phyloP scores from a whole-genome alignment of 92 coral and sea anemone genomes.

The Pocillopora grandis region DNA sequence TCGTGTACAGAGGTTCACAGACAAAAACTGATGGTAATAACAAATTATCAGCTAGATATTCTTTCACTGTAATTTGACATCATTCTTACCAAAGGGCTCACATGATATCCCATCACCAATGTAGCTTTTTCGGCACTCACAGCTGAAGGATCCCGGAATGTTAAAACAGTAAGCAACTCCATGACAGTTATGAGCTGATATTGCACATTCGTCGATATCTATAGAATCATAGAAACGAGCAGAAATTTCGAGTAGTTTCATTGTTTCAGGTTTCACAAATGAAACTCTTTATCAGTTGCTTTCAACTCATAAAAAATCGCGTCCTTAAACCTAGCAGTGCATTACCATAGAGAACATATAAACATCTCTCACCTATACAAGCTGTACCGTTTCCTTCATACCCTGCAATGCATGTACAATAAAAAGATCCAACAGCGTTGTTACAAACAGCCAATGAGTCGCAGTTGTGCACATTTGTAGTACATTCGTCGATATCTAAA shows the following conservation, averaged over 20 bases:
- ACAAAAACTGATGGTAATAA: not conserved
- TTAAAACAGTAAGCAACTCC: constrained; percentile 23
- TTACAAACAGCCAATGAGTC: constrained; percentile 16
- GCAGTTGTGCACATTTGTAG: constrained; percentile 24
- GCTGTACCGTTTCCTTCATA: constrained; percentile 6
- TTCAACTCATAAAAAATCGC: too few relatives aligned
- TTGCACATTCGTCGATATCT: constrained; percentile 20
- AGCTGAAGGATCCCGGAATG: not conserved
- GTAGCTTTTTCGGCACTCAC: constrained; percentile 6
- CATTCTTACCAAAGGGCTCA: constrained; percentile 14
- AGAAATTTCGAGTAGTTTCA: not conserved
- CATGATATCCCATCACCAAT: constrained; percentile 27
- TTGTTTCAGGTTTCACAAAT: not conserved
- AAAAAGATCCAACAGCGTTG: constrained; percentile 17
- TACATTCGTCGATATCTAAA: constrained; percentile 37
- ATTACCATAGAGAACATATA: too few relatives aligned
- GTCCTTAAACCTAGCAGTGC: too few relatives aligned
- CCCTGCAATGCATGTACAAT: constrained; percentile 12
- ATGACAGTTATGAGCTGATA: constrained; percentile 1
- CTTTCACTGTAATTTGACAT: not conserved
- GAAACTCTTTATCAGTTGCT: not conserved
- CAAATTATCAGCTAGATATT: not conserved
- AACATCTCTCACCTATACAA: not conserved
- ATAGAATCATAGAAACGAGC: not conserved
- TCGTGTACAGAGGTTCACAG: not conserved